Conservation (phyloP, 1,140 invertebrate species). For the Drosophila watanabei region DNA sequence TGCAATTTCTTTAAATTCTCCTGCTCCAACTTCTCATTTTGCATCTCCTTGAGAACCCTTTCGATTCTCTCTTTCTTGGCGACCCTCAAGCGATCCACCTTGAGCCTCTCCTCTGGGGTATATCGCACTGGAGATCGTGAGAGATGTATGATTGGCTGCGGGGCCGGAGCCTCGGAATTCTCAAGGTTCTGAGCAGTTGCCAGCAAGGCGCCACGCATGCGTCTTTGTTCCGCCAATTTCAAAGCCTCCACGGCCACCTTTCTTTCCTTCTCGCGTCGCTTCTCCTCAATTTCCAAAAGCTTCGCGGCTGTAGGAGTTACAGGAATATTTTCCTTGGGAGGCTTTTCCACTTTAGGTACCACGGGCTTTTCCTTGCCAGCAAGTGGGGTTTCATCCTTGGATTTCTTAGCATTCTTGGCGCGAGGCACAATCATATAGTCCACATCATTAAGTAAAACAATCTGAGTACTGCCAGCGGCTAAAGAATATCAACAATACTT, state of each 20-base stretch:
- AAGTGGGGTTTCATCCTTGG: neutral
- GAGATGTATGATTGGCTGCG: conserved; percentile 32
- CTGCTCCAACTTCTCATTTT: conserved; percentile 5
- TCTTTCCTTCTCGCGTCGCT: conserved; percentile 54
- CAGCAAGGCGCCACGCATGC: conserved; percentile 26
- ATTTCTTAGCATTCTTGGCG: conserved; percentile 4
- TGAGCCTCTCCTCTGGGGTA: conserved; percentile 39
- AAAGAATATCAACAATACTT: neutral
- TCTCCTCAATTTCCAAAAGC: conserved; percentile 22
- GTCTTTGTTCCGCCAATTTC: conserved; percentile 61
- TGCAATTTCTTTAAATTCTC: neutral
- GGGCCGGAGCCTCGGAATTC: neutral
- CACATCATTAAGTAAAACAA: conserved; percentile 13
- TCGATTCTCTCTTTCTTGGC: conserved; percentile 61
- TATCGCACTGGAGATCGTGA: conserved; percentile 45
- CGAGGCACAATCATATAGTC: conserved; percentile 22
- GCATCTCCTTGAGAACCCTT: conserved; percentile 59
- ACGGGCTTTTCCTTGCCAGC: neutral
- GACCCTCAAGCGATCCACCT: conserved; percentile 42
- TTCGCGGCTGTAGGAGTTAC: neutral
- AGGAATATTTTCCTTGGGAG: neutral
- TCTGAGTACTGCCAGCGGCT: conserved; percentile 13
- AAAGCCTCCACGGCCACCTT: conserved; percentile 63
- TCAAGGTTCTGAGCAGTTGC: neutral
- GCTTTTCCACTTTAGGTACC: neutral